Percentiles rank a stretch among this genome's conserved stretches.
Conservation (phyloP, 2,888 invertebrate species). For the Noctua pronuba region DNA sequence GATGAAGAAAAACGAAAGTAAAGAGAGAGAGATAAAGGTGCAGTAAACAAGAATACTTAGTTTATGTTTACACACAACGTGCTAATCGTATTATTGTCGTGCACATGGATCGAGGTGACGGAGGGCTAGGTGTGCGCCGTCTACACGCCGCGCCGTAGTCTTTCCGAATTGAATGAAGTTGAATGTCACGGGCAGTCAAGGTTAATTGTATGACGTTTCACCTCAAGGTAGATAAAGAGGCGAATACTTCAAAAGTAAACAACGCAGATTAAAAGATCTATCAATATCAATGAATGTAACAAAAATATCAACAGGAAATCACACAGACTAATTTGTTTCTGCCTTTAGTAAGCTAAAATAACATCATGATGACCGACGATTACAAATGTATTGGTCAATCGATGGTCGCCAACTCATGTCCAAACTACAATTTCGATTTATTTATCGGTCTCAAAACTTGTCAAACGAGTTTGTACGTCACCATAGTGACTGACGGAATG, state of each 20-base stretch:
- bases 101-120: constrained; percentile 4
- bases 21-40: not conserved
- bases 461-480: constrained; percentile 54
- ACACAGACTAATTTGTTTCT: not conserved
- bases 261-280: not conserved
- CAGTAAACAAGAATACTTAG: not conserved
- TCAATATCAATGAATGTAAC: not conserved
- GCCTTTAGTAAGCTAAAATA: constrained; percentile 13
- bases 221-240: not conserved
- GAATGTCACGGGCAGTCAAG: constrained; percentile 43
- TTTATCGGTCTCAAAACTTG: constrained; percentile 39
- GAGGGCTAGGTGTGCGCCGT: not conserved
- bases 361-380: constrained; percentile 16
- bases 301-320: not conserved
- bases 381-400: constrained; percentile 21
- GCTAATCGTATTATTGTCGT: not conserved
- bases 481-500: constrained; percentile 1
- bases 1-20: not conserved
- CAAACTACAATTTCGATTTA: constrained; percentile 40
- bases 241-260: not conserved
- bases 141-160: constrained; percentile 10
- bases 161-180: constrained; percentile 35
- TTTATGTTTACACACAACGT: not conserved
- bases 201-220: constrained; percentile 1
- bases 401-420: constrained; percentile 20